These are phyloP conservation scores for Protobothrops flavoviridis DNA, from an alignment of 2,113 vertebrate genomes.

Conservation along the genomic window DNA sequence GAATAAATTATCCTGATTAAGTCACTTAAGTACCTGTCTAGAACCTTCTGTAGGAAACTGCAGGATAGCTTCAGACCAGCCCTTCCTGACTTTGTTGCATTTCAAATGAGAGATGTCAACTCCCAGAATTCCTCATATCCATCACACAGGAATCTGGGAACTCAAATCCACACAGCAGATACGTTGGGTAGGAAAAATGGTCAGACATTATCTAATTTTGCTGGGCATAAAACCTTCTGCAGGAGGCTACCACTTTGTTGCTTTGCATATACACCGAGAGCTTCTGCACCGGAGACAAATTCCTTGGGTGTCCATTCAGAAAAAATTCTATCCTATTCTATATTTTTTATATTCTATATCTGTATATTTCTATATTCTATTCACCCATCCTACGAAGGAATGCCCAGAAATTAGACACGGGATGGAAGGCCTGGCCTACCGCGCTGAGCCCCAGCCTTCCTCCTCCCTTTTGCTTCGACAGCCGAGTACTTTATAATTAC, in stretches of 20 bases:
- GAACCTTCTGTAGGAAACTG: not conserved
- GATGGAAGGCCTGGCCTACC: too few relatives aligned
- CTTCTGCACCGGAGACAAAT: not conserved
- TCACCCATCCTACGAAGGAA: not conserved
- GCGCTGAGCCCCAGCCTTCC: not conserved
- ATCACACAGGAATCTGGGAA: not conserved
- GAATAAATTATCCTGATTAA: not conserved
- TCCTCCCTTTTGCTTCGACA: not conserved
- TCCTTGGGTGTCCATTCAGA: not conserved
- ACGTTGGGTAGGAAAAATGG: not conserved
- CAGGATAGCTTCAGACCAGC: not conserved
- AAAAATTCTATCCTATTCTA: not conserved
- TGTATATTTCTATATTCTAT: not conserved
- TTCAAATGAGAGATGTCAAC: not conserved
- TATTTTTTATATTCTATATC: too few relatives aligned
- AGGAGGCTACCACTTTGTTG: not conserved
- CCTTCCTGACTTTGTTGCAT: not conserved
- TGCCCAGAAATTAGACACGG: not conserved
- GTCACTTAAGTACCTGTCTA: not conserved
- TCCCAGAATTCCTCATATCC: not conserved
- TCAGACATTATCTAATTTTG: not conserved
- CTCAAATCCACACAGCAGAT: not conserved
- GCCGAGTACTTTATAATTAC: not conserved
- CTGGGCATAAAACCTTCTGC: not conserved
- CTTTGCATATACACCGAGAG: not conserved